Conservation (phyloP, 2,113 vertebrate species). For the Stercorarius parasiticus region DNA sequence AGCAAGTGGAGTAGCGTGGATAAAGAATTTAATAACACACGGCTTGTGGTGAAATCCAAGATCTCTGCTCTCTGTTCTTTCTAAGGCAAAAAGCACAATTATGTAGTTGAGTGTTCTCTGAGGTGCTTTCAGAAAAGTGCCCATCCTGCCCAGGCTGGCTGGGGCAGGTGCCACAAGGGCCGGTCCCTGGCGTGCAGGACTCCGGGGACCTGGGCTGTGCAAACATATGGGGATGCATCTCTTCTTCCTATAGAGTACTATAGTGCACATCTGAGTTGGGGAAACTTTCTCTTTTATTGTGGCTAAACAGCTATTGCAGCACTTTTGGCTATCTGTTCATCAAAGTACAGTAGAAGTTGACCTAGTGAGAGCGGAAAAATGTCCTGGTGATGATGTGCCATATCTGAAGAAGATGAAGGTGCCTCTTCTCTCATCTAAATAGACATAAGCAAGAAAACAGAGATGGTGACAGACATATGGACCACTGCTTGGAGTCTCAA, state of each 20-base stretch:
- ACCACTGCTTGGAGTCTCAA: background rate
- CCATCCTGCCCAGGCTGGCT: rapidly evolving
- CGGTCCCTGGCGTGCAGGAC: background rate
- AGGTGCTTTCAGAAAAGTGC: background rate
- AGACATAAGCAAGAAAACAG: background rate
- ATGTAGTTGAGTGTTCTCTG: background rate
- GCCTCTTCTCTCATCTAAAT: background rate
- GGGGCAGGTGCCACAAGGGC: background rate
- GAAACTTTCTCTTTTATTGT: background rate
- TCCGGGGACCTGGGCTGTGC: background rate
- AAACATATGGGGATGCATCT: background rate
- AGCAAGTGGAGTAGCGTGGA: background rate
- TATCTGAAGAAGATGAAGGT: background rate
- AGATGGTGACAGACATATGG: background rate
- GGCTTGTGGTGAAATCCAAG: background rate
- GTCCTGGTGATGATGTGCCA: background rate
- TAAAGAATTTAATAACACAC: background rate
- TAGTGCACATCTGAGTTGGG: background rate
- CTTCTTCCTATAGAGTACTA: background rate
- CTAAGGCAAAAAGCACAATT: background rate
- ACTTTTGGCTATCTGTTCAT: background rate
- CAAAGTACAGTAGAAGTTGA: background rate
- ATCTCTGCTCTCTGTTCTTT: background rate
- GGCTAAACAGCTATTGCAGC: background rate
- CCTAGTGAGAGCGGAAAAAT: background rate